Conservation (phyloP, 2,888 invertebrate species). For the Diarsia dahlii region DNA sequence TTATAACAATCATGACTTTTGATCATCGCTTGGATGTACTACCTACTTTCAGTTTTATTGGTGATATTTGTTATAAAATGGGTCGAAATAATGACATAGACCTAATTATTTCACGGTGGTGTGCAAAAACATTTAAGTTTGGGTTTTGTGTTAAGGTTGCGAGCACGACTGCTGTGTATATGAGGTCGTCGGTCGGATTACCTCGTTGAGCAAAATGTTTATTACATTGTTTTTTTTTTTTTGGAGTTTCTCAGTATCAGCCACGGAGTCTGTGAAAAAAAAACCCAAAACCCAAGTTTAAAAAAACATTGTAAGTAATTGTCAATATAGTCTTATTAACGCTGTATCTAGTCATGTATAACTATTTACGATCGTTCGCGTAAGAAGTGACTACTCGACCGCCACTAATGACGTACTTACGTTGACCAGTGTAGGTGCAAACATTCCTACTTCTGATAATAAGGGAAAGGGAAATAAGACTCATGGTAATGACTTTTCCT, state of each 20-base stretch:
- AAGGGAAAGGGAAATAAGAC: not conserved
- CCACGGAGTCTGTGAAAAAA: too few relatives aligned
- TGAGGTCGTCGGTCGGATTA: too few relatives aligned
- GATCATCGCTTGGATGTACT: not conserved
- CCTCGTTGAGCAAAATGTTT: too few relatives aligned
- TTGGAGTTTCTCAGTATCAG: too few relatives aligned
- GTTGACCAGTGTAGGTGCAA: slow-evolving; percentile 11
- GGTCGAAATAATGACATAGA: not conserved
- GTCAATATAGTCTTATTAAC: slow-evolving; percentile 44
- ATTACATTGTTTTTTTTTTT: too few relatives aligned
- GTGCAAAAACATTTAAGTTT: not conserved
- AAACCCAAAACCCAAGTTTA: slow-evolving; percentile 13
- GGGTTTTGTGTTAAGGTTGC: slow-evolving; percentile 1
- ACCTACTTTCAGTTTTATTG: not conserved
- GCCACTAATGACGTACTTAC: slow-evolving; percentile 37
- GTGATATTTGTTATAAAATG: not conserved
- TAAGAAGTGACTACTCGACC: slow-evolving; percentile 52
- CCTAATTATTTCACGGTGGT: not conserved
- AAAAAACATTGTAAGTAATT: slow-evolving; percentile 58
- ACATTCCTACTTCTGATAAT: slow-evolving; percentile 3
- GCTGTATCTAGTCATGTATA: slow-evolving; percentile 51
- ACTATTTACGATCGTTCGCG: slow-evolving; percentile 39
- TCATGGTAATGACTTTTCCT: not conserved
- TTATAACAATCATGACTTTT: not conserved
- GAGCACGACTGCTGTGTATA: too few relatives aligned